Conservation (phyloP, 2,888 invertebrate species). For the Smittia aterrima region DNA sequence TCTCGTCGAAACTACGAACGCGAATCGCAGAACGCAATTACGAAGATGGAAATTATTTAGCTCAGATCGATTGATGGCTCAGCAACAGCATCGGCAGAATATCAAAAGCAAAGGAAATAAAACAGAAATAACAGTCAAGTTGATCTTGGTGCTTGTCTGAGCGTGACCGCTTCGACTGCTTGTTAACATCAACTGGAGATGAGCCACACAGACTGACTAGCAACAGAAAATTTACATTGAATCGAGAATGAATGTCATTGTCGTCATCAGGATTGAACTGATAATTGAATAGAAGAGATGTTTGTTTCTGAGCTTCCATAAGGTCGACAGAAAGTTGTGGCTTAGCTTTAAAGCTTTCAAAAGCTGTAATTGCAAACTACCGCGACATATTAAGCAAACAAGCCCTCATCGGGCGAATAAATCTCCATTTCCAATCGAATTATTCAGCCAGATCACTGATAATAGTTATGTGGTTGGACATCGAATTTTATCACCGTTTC, state of each 20-base stretch:
- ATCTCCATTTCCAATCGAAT: neutral
- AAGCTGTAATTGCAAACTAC: neutral
- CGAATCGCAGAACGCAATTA: neutral
- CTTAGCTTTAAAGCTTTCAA: too few relatives aligned
- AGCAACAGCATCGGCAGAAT: neutral
- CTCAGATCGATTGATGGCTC: neutral
- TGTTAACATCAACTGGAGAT: neutral
- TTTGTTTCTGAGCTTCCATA: neutral
- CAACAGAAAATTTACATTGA: constrained; percentile 27
- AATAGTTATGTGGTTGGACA: neutral
- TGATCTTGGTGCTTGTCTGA: neutral
- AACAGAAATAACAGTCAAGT: neutral
- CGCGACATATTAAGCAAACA: neutral
- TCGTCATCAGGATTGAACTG: constrained; percentile 2
- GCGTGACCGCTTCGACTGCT: neutral
- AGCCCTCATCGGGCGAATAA: neutral
- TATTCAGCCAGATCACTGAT: neutral
- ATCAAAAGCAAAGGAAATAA: neutral
- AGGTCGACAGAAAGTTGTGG: neutral
- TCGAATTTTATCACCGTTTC: neutral
- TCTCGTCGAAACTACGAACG: too few relatives aligned
- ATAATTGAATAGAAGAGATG: neutral
- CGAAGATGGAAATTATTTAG: neutral
- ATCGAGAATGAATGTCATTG: constrained; percentile 37
- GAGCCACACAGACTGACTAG: neutral